Percentiles rank a stretch among this genome's conserved stretches.
These are phyloP conservation scores for Aquatica leii DNA, from an alignment of 2,888 invertebrate genomes.

Conservation along the genomic window DNA sequence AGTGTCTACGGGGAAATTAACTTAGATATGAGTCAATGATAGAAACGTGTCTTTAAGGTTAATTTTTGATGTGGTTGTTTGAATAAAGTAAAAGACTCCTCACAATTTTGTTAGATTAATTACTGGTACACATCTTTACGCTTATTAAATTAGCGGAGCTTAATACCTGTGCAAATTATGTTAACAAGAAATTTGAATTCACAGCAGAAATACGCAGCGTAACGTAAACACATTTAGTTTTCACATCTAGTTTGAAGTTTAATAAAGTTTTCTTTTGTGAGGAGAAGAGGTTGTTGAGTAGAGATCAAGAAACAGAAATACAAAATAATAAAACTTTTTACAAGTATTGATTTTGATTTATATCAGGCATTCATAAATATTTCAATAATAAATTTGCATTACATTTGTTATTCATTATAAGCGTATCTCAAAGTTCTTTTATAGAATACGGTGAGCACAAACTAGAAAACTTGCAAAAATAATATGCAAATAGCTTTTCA, in stretches of 20 bases:
- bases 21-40: conserved; percentile 53
- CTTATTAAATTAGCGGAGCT: no score
- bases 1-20: conserved; percentile 52
- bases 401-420: conserved; percentile 15
- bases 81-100: no score
- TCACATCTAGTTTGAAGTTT: conserved; percentile 1
- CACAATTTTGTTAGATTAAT: no score
- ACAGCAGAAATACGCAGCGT: not conserved
- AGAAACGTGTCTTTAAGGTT: conserved; percentile 35
- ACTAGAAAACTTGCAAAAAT: not conserved
- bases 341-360: conserved; percentile 16
- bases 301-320: conserved; percentile 1
- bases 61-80: not conserved
- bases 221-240: not conserved
- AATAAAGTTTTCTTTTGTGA: not conserved
- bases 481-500: not conserved
- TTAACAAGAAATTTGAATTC: no score
- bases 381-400: conserved; percentile 18
- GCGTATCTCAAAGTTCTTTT: not conserved
- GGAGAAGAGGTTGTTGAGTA: not conserved
- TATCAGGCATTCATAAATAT: conserved; percentile 17
- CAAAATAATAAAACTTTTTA: conserved; percentile 9
- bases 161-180: no score
- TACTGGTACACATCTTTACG: no score
- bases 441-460: not conserved